These are phyloP conservation scores for Erinaceus europaeus DNA, from an alignment of 2,113 vertebrate genomes.

Conservation along the genomic window DNA sequence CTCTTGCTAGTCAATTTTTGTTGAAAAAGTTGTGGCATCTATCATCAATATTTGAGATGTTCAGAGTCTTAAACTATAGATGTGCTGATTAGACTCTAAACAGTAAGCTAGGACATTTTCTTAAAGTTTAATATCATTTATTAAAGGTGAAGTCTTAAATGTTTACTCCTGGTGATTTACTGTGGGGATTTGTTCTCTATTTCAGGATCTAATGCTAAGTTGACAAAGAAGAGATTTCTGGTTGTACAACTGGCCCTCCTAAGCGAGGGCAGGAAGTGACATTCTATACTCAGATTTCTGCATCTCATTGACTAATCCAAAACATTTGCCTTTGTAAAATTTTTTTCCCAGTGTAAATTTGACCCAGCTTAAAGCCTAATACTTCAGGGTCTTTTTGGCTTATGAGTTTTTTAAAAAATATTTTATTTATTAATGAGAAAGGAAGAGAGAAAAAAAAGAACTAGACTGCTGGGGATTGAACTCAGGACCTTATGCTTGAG, in stretches of 20 bases:
- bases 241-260: neutral
- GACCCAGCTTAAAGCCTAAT: neutral
- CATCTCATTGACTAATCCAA: neutral
- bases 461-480: too few relatives aligned
- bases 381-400: neutral
- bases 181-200: neutral
- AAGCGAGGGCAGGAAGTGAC: neutral
- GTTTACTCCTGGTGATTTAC: neutral
- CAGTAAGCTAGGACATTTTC: neutral
- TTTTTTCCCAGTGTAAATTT: too few relatives aligned
- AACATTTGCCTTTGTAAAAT: slow-evolving; percentile 9
- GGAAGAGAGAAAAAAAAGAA: too few relatives aligned
- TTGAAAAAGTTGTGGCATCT: neutral
- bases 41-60: slow-evolving; percentile 18
- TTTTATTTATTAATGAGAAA: too few relatives aligned
- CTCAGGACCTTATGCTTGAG: too few relatives aligned
- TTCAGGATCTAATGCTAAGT: neutral
- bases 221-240: neutral
- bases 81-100: neutral
- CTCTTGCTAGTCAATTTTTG: too few relatives aligned
- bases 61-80: neutral
- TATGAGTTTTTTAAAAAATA: too few relatives aligned
- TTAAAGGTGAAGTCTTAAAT: neutral
- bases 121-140: slow-evolving; percentile 40
- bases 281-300: neutral